Conservation (phyloP, 2,888 invertebrate species). For the Fragum fragum region DNA sequence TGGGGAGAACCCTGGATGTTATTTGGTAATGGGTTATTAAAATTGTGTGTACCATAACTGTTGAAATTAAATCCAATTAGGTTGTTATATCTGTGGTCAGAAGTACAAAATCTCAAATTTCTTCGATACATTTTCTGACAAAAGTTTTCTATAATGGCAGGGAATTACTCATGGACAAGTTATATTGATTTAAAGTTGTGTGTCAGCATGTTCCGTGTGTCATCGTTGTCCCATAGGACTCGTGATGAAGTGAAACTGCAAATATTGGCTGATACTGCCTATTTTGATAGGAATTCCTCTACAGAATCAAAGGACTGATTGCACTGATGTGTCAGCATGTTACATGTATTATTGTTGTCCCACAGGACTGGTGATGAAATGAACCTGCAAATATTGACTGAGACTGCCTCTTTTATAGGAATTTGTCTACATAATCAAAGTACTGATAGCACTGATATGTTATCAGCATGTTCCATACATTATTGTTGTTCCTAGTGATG, state of each 20-base stretch:
- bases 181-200: neutral
- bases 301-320: too few relatives aligned
- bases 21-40: too few relatives aligned
- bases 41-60: too few relatives aligned
- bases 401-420: neutral
- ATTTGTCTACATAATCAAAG: too few relatives aligned
- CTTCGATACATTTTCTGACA: too few relatives aligned
- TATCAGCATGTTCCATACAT: conserved; percentile 19
- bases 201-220: conserved; percentile 25
- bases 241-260: neutral
- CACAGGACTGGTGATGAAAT: neutral
- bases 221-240: neutral
- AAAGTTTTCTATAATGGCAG: neutral
- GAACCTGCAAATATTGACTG: neutral
- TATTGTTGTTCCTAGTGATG: neutral
- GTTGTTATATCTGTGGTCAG: too few relatives aligned
- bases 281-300: neutral
- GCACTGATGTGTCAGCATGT: conserved; percentile 14
- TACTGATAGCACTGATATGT: too few relatives aligned
- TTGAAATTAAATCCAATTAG: too few relatives aligned
- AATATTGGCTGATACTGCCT: conserved; percentile 1
- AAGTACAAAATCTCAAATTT: too few relatives aligned
- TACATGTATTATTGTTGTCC: neutral
- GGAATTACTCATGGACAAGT: conserved; percentile 8
- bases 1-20: too few relatives aligned